Conservation (phyloP, 2,113 vertebrate genomes). For the Gorsachius goisagi region DNA sequence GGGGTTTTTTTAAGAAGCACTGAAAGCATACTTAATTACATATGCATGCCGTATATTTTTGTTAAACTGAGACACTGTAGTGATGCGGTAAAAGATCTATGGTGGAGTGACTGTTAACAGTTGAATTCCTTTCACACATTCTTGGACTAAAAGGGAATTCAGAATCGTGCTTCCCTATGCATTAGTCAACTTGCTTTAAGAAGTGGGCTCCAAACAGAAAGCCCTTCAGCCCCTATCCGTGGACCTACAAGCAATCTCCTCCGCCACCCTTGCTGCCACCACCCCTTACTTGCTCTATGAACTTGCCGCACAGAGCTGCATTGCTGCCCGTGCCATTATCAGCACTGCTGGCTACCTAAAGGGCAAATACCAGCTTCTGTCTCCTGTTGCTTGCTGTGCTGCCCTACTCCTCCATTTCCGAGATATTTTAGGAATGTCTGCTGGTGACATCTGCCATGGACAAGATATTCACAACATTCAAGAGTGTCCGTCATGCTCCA, state of each 20-base stretch:
- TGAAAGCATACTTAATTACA: neutral
- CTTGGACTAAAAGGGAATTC: neutral
- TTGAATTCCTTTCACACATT: neutral
- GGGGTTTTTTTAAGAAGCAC: neutral
- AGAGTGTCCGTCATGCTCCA: neutral
- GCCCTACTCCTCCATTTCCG: neutral
- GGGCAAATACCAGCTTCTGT: neutral
- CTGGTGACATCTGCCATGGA: neutral
- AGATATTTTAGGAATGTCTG: neutral
- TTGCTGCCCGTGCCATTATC: rapidly evolving
- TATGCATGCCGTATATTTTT: neutral
- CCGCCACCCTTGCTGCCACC: rapidly evolving
- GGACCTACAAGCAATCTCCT: neutral
- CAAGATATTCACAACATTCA: rapidly evolving
- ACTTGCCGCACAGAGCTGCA: neutral
- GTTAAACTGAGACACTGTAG: neutral
- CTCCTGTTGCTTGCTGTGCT: neutral
- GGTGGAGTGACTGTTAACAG: rapidly evolving
- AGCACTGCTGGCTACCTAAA: neutral
- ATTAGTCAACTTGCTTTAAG: neutral
- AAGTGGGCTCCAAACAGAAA: neutral
- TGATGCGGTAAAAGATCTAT: rapidly evolving
- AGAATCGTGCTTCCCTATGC: rapidly evolving
- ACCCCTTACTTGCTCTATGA: neutral
- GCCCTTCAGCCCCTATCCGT: rapidly evolving